Conservation (phyloP, 2,797 vertebrate genomes). For the Brachymystax lenok region DNA sequence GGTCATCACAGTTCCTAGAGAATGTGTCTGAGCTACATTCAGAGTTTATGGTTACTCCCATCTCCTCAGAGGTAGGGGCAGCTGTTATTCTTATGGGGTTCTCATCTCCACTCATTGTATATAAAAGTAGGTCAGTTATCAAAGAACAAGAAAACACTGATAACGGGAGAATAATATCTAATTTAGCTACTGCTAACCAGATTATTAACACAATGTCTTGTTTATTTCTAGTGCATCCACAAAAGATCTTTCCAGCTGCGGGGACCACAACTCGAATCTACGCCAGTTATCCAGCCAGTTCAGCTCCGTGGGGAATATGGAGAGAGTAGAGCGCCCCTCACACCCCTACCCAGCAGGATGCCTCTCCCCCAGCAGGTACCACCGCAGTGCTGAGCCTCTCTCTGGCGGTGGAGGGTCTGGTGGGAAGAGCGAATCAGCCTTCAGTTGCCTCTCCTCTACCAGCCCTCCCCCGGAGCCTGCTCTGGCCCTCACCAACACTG, state of each 20-base stretch:
- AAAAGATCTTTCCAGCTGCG: slow-evolving; percentile 74
- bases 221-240: slow-evolving; percentile 74
- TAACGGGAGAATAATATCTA: too few relatives aligned
- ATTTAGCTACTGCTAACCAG: too few relatives aligned
- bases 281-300: slow-evolving; percentile 73
- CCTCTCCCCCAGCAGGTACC: slow-evolving; percentile 78
- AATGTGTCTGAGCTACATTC: neutral
- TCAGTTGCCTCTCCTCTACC: slow-evolving; percentile 81
- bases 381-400: slow-evolving; percentile 44
- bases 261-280: slow-evolving; percentile 73
- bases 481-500: slow-evolving; percentile 57
- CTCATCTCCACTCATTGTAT: neutral
- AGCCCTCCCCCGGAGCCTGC: slow-evolving; percentile 79
- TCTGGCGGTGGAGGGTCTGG: slow-evolving; percentile 60
- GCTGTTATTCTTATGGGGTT: neutral
- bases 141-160: neutral
- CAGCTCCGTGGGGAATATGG: slow-evolving; percentile 82
- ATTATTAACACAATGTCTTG: neutral
- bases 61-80: neutral
- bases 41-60: neutral
- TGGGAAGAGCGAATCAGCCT: slow-evolving; percentile 78
- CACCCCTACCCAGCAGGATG: slow-evolving; percentile 62
- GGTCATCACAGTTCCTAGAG: neutral
- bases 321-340: slow-evolving; percentile 79
- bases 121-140: neutral